Percentiles rank a stretch among this genome's conserved stretches.
These are phyloP conservation scores for Formica aserva DNA, from an alignment of 2,888 invertebrate genomes.

Conservation along the genomic window DNA sequence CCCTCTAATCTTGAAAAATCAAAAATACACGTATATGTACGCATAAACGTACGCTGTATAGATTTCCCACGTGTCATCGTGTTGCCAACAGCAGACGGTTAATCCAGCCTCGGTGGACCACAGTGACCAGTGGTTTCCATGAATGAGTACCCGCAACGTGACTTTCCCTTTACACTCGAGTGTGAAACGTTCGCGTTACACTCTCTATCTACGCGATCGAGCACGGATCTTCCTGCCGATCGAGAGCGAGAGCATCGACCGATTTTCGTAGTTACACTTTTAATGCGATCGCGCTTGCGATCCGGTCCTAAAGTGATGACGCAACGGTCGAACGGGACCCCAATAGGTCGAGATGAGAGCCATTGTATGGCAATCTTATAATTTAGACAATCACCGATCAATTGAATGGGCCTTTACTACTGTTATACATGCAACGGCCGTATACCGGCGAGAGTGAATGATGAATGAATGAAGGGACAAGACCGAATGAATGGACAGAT, in stretches of 20 bases:
- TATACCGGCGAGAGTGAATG: slow-evolving; percentile 84
- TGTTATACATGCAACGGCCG: slow-evolving; percentile 85
- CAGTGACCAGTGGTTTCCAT: slow-evolving; percentile 71
- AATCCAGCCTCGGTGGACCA: slow-evolving; percentile 60
- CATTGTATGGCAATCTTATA: slow-evolving; percentile 86
- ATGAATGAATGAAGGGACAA: slow-evolving; percentile 86
- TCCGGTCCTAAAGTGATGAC: slow-evolving; percentile 85
- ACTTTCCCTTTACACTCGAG: slow-evolving; percentile 41
- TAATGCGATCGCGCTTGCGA: slow-evolving; percentile 81
- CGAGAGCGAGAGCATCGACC: slow-evolving; percentile 67
- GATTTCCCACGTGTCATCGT: slow-evolving; percentile 71
- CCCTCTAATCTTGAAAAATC: not conserved
- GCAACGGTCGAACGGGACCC: slow-evolving; percentile 85
- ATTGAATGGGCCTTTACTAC: slow-evolving; percentile 86
- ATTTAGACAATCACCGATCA: slow-evolving; percentile 86
- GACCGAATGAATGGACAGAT: slow-evolving; percentile 86
- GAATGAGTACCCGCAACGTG: slow-evolving; percentile 61
- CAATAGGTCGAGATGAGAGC: slow-evolving; percentile 86
- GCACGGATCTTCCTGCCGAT: slow-evolving; percentile 56
- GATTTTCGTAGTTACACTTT: slow-evolving; percentile 72
- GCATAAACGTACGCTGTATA: slow-evolving; percentile 17
- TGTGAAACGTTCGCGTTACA: slow-evolving; percentile 27
- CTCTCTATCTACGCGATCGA: slow-evolving; percentile 13
- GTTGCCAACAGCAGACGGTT: slow-evolving; percentile 69
- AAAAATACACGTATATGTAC: not conserved